Conservation (phyloP, 1,140 invertebrate species). For the Platyscapa corneri region DNA sequence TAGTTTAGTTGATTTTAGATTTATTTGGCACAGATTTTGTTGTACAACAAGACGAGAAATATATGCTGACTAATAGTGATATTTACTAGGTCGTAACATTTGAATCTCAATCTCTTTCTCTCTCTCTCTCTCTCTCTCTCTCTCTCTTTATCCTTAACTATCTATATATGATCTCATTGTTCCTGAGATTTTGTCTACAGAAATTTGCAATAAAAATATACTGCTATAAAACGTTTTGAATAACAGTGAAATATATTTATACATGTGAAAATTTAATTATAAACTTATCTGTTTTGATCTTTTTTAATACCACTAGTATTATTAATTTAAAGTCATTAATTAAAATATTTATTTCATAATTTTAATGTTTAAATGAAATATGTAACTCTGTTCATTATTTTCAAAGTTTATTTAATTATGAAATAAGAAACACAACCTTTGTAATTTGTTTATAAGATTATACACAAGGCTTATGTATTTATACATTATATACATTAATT, state of each 20-base stretch:
- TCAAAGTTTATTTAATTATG: background rate
- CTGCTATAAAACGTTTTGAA: background rate
- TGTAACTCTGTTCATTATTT: background rate
- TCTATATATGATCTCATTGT: background rate
- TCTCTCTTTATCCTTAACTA: background rate
- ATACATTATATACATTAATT: too few relatives aligned
- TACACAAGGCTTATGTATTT: background rate
- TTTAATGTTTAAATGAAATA: background rate
- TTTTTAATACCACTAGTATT: background rate
- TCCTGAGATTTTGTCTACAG: background rate
- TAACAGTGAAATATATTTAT: background rate
- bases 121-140: background rate
- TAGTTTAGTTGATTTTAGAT: background rate
- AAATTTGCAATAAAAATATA: background rate
- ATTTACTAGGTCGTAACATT: background rate
- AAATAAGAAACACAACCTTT: background rate
- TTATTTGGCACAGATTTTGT: background rate
- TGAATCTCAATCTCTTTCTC: background rate
- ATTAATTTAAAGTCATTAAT: background rate
- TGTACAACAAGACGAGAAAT: background rate
- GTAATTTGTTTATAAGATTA: background rate
- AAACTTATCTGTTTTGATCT: background rate
- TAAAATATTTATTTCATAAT: background rate
- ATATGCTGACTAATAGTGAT: background rate
- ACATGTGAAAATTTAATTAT: background rate